Conservation (phyloP, 2,888 invertebrate species). For the Epistrophe grossulariae region DNA sequence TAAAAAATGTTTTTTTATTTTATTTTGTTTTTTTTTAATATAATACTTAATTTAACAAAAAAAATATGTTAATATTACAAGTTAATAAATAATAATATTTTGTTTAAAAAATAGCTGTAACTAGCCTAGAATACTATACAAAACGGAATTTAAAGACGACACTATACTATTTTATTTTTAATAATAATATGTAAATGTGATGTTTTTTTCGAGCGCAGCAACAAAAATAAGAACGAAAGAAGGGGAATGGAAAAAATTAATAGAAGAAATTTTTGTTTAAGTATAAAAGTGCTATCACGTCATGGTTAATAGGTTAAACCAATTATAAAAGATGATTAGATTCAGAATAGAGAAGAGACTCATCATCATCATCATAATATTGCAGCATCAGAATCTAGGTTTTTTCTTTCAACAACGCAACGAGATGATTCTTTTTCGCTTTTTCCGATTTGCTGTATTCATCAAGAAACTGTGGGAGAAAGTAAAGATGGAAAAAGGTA, state of each 20-base stretch:
- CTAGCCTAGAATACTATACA: conserved; percentile 63
- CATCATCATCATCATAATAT: neutral
- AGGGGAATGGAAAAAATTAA: conserved; percentile 13
- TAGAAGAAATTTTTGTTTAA: conserved; percentile 48
- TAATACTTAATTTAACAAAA: conserved; percentile 58
- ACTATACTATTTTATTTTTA: neutral
- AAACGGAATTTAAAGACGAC: conserved; percentile 46
- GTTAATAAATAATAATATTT: conserved; percentile 62
- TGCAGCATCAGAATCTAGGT: conserved; percentile 58
- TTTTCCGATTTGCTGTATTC: conserved; percentile 83
- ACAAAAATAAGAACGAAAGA: neutral
- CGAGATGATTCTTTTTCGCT: conserved; percentile 82
- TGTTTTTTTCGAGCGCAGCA: conserved; percentile 18
- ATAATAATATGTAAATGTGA: conserved; percentile 21
- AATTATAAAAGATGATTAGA: conserved; percentile 48
- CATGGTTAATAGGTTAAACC: conserved; percentile 74
- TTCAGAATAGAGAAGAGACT: neutral
- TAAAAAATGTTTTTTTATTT: conserved; percentile 60
- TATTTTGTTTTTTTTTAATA: conserved; percentile 43
- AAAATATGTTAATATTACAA: conserved; percentile 54
- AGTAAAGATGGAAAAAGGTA: neutral
- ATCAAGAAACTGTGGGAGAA: conserved; percentile 80
- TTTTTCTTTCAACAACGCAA: conserved; percentile 80
- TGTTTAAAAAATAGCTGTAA: conserved; percentile 47
- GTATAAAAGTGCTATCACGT: conserved; percentile 74